Percentiles rank a stretch among this genome's conserved stretches.
phyloP scores from a whole-genome alignment of 2,888 invertebrate species.

The Bombylius major region DNA sequence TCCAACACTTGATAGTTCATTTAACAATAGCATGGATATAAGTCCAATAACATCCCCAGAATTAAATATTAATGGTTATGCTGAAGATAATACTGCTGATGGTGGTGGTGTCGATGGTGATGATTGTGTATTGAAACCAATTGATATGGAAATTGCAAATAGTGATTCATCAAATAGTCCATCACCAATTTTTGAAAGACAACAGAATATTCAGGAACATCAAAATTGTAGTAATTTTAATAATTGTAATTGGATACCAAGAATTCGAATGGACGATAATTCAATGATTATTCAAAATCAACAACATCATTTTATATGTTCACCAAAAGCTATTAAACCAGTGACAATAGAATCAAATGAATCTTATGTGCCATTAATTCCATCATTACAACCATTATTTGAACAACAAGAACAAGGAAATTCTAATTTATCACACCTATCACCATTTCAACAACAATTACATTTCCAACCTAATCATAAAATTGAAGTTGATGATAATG shows the following conservation, averaged over 20 bases:
- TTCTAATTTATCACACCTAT: too few species aligned
- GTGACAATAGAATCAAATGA: background rate
- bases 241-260: slow-evolving; percentile 11
- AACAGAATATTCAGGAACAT: background rate
- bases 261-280: slow-evolving; percentile 14
- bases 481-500: background rate
- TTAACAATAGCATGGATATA: slow-evolving; percentile 23
- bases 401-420: background rate
- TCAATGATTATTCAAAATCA: background rate
- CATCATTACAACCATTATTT: background rate
- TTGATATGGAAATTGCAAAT: slow-evolving; percentile 35
- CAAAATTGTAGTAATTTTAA: background rate
- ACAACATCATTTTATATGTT: slow-evolving; percentile 12
- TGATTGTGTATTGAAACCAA: slow-evolving; percentile 18
- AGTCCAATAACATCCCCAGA: slow-evolving; percentile 33
- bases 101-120: background rate
- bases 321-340: slow-evolving; percentile 4
- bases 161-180: slow-evolving; percentile 28
- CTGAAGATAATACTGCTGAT: background rate
- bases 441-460: background rate
- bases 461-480: background rate
- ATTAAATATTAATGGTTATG: background rate
- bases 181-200: slow-evolving; percentile 7
- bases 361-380: background rate
- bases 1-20: background rate